Percentiles rank a stretch among this genome's conserved stretches.
Conservation (phyloP, 2,888 invertebrate genomes). For the Acronicta leporina region DNA sequence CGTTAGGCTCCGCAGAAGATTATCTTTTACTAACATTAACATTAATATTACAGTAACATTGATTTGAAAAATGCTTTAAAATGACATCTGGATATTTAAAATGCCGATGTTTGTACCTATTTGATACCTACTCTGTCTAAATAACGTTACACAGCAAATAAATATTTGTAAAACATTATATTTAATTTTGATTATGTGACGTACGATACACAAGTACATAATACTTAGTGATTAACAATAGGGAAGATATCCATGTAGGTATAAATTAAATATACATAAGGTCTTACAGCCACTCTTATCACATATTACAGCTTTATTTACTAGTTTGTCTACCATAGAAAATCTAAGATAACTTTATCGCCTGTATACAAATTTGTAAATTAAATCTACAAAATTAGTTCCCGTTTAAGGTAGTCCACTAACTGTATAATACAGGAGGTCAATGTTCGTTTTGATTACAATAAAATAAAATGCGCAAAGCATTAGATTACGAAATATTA, state of each 20-base stretch:
- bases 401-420: slow-evolving; percentile 67
- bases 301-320: slow-evolving; percentile 85
- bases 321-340: slow-evolving; percentile 86
- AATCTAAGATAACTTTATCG: slow-evolving; percentile 86
- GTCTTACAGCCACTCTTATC: slow-evolving; percentile 88
- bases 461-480: slow-evolving; percentile 74
- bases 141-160: slow-evolving; percentile 72
- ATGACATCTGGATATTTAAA: slow-evolving; percentile 72
- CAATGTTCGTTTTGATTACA: slow-evolving; percentile 65
- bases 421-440: slow-evolving; percentile 75
- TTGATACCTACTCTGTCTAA: slow-evolving; percentile 78
- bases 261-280: slow-evolving; percentile 75
- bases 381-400: slow-evolving; percentile 80
- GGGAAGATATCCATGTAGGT: slow-evolving; percentile 74
- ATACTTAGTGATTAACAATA: slow-evolving; percentile 66
- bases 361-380: slow-evolving; percentile 83
- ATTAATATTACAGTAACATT: slow-evolving; percentile 72
- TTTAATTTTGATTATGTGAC: slow-evolving; percentile 58
- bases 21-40: slow-evolving; percentile 70
- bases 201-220: slow-evolving; percentile 59
- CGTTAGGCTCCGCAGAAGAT: slow-evolving; percentile 75
- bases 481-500: slow-evolving; percentile 66
- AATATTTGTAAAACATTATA: slow-evolving; percentile 56
- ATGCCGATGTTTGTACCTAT: slow-evolving; percentile 79
- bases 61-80: slow-evolving; percentile 77